A percentile compares a stretch with the other conserved stretches of the same genome.
Evolutionary conservation across 2,113 vertebrate species (phyloP).

Genomic region (Balaeniceps rex): DNA sequence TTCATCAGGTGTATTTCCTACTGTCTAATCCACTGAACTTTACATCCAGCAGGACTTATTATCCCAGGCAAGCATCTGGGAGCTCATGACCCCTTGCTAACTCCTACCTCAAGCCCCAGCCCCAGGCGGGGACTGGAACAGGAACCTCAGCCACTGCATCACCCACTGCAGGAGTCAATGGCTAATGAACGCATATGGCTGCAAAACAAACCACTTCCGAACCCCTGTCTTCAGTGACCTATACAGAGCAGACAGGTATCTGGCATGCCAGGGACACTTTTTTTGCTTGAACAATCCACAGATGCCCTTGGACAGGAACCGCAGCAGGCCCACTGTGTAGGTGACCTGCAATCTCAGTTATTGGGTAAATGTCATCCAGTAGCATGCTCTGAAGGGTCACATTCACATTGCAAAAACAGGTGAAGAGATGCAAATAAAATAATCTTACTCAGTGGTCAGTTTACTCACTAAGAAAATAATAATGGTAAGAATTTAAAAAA

Average conservation of each 20-base stretch:
- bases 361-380: background rate
- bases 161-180: background rate
- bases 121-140: background rate
- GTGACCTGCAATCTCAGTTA: background rate
- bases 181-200: rapidly evolving
- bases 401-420: background rate
- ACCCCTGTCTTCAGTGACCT: background rate
- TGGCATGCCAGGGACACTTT: background rate
- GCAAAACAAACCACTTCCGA: background rate
- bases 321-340: background rate
- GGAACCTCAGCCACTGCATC: background rate
- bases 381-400: background rate
- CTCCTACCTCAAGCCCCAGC: background rate
- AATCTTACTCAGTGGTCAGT: background rate
- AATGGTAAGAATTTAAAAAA: background rate
- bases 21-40: background rate
- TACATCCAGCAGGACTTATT: background rate
- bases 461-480: background rate
- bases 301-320: background rate
- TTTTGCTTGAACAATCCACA: background rate
- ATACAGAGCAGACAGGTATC: background rate
- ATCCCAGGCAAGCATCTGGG: background rate
- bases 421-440: background rate
- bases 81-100: background rate
- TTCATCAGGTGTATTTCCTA: background rate